Evolutionary conservation across 2,888 invertebrate genomes (phyloP).

Genomic region (Hanleya hanleyi): DNA sequence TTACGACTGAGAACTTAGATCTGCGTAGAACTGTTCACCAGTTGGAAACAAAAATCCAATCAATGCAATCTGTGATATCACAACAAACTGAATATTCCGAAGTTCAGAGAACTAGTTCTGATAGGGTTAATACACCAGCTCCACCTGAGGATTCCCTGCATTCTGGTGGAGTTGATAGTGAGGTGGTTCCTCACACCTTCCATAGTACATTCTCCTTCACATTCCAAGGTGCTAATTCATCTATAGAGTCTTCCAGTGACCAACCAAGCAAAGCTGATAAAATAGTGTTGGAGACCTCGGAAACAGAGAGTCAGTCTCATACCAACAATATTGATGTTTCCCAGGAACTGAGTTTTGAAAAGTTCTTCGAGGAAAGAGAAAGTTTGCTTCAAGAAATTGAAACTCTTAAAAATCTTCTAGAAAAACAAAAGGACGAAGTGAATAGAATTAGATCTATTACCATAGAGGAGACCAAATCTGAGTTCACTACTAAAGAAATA

Average conservation of each 20-base stretch:
- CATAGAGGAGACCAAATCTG: background rate
- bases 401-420: background rate
- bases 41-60: no score
- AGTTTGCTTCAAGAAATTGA: background rate
- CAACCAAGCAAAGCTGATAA: no score
- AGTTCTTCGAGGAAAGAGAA: background rate
- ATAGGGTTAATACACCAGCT: no score
- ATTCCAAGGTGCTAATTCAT: background rate
- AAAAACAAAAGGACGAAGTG: background rate
- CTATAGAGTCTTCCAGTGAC: background rate
- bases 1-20: background rate
- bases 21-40: no score
- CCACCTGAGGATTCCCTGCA: no score
- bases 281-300: background rate
- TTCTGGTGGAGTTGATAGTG: no score
- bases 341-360: background rate
- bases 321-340: background rate
- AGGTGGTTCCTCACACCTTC: no score
- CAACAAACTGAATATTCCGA: no score
- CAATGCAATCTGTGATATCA: no score
- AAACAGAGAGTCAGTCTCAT: background rate
- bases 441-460: background rate
- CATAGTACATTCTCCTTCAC: background rate
- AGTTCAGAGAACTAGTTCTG: no score
- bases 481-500: conserved; percentile 4